A percentile compares a stretch with the other conserved stretches of the same genome.
phyloP scores from a whole-genome alignment of 92 coral and sea anemone genomes.

The Pocillopora grandis region DNA sequence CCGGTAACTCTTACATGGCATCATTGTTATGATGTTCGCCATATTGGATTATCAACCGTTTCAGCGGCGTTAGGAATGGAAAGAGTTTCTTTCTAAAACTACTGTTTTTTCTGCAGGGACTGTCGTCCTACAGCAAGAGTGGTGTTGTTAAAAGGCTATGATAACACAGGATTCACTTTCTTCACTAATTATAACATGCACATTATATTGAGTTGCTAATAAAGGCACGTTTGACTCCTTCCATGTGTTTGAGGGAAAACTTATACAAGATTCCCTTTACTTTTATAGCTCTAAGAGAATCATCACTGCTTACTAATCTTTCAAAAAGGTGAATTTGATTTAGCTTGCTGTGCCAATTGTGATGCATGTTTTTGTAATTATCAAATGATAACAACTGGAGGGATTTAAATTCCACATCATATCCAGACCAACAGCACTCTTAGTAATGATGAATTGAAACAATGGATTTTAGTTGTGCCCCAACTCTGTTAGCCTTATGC shows the following conservation, averaged over 20 bases:
- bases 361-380: no score
- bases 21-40: not conserved
- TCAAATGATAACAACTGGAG: not conserved
- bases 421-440: not conserved
- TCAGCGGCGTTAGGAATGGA: not conserved
- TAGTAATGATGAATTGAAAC: not conserved
- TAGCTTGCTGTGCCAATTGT: no score
- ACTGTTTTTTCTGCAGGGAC: slow-evolving; percentile 41
- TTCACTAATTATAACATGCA: slow-evolving; percentile 78
- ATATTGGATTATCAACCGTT: not conserved
- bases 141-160: slow-evolving; percentile 87
- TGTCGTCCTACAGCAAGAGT: slow-evolving; percentile 89
- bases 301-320: no score
- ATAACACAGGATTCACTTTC: slow-evolving; percentile 82
- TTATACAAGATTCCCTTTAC: no score
- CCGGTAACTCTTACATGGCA: not conserved
- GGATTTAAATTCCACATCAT: not conserved
- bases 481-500: not conserved
- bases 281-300: no score
- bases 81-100: not conserved
- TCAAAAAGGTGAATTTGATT: no score
- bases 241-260: no score
- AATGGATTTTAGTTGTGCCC: not conserved
- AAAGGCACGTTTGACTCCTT: no score
- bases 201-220: no score